A percentile compares a stretch with the other conserved stretches of the same genome.
Evolutionary conservation across 1,140 invertebrate genomes (phyloP).

Genomic region (Amphibalanus amphitrite): DNA sequence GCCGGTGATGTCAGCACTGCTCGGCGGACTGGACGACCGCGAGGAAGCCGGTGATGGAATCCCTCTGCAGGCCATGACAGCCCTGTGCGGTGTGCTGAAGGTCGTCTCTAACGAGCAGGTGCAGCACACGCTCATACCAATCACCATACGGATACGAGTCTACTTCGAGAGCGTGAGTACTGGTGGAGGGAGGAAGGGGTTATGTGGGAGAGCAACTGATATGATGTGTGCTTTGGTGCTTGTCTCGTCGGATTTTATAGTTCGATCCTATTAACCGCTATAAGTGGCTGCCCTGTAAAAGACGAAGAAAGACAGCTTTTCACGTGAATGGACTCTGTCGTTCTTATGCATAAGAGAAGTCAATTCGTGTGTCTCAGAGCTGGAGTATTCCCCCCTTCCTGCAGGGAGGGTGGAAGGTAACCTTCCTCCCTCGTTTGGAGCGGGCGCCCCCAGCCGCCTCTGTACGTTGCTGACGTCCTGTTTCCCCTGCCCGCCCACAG

Average conservation of each 20-base stretch:
- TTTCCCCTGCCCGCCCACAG: background rate
- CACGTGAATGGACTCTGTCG: too few relatives aligned
- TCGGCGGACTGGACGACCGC: background rate
- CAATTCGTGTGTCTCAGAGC: too few relatives aligned
- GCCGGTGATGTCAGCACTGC: background rate
- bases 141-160: background rate
- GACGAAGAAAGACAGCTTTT: too few relatives aligned
- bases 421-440: too few relatives aligned
- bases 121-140: background rate
- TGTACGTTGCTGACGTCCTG: too few relatives aligned
- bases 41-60: background rate
- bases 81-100: background rate
- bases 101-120: constrained; percentile 20
- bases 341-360: too few relatives aligned
- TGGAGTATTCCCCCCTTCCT: too few relatives aligned
- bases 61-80: background rate
- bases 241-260: background rate
- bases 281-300: too few relatives aligned
- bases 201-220: too few relatives aligned
- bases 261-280: too few relatives aligned
- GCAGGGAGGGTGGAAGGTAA: too few relatives aligned
- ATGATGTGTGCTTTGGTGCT: background rate
- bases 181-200: background rate
- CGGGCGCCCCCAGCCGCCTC: too few relatives aligned
- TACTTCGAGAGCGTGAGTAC: constrained; percentile 4